Evolutionary conservation across 1,140 invertebrate species (phyloP).

Genomic region (Epicauta chinensis): DNA sequence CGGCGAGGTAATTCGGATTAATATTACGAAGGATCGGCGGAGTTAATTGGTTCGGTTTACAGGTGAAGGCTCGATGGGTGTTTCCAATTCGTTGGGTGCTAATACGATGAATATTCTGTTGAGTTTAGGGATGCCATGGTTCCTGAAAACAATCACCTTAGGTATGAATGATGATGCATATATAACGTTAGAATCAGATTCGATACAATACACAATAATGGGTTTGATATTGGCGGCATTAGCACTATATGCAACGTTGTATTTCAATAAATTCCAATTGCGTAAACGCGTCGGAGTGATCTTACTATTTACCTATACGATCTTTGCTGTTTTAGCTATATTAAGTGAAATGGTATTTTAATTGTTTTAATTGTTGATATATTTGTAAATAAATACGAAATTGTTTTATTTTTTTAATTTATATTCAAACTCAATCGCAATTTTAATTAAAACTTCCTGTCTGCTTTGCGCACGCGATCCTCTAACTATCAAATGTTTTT

Average conservation of each 20-base stretch:
- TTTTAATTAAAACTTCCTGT: too few species aligned
- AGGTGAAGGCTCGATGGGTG: conserved; percentile 79
- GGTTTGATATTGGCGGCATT: conserved; percentile 54
- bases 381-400: too few species aligned
- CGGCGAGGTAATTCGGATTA: conserved; percentile 72
- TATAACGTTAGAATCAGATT: conserved; percentile 51
- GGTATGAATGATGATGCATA: conserved; percentile 41
- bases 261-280: conserved; percentile 52
- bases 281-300: conserved; percentile 52
- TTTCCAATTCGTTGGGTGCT: conserved; percentile 77
- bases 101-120: conserved; percentile 80
- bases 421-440: too few species aligned
- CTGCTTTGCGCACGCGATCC: too few species aligned
- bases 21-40: too few species aligned
- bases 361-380: too few species aligned
- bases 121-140: conserved; percentile 81
- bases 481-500: too few species aligned
- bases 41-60: conserved; percentile 34
- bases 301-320: conserved; percentile 52
- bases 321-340: conserved; percentile 58
- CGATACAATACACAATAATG: conserved; percentile 59
- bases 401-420: too few species aligned
- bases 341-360: conserved; percentile 39
- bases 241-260: conserved; percentile 51
- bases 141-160: conserved; percentile 61